Base-by-base conservation (phyloP, 2,113 vertebrate genomes). In the Brienomyrus longianalis region DNA sequence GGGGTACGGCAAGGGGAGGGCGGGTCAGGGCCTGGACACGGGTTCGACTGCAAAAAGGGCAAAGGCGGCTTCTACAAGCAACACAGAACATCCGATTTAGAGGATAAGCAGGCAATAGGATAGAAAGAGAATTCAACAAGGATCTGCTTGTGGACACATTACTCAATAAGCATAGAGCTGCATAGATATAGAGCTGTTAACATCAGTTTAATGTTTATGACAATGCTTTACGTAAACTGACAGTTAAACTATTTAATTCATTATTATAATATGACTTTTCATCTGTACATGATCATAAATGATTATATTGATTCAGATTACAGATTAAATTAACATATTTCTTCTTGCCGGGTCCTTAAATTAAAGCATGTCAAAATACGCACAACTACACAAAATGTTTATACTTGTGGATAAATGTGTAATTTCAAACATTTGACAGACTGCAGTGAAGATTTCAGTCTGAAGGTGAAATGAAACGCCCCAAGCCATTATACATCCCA, bases 31-130 rank as follows among this genome's bases (percentile, higher is more conserved):
- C 92, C 96, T 92, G 91, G 94, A 91, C 94, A 96, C 94, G 96
- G 94, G 94, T 89, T 96, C 94, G 93, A 95, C 95, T 94, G 96
- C 83, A 27, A 94, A 89, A 96, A 97, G 96, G 95, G 94, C 94
- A 96, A 94, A 87, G 95, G 95, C 92, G 94, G 92, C 93, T 95
- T 98, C 96, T 97, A 96, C 93, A 96, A 97, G 94, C 94, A 96
- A 96, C 96, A 96, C 91, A 95, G 90, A 87, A 91, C 90, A 88
- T 62, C 19, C 87, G 7, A n/a, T 88, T 88, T 66, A 66, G 56
- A 45, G 21, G 91, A 93, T 88, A 91, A 91, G 27, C 27, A 39
- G 27, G 51, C 13, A n/a, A n/a, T 10, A 10, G n/a, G n/a, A 86
- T 35, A 89, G 31, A 23, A 39, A 74, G 31, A 47, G 9, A 90